Conservation (phyloP, 2,113 vertebrate species). For the Pachycephala philippinensis region DNA sequence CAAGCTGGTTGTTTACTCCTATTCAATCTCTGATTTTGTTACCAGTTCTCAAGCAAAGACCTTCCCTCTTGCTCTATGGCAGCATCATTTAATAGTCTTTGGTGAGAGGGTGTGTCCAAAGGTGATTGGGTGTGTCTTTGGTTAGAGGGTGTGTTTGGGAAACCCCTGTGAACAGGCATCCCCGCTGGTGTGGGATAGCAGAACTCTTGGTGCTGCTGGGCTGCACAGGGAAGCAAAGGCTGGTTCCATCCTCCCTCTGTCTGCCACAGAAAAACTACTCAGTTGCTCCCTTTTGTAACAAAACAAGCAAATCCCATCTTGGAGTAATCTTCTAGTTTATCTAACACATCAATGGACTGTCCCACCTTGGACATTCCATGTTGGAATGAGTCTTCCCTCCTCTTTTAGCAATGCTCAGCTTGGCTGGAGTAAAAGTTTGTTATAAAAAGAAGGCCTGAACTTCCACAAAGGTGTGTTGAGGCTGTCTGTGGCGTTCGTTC, state of each 20-base stretch:
- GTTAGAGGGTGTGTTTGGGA: not conserved
- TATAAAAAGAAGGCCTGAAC: not conserved
- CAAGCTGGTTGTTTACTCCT: not conserved
- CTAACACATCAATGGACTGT: not conserved
- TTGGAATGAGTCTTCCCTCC: not conserved
- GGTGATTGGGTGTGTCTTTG: not conserved
- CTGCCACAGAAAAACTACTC: not conserved
- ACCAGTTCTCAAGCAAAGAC: not conserved
- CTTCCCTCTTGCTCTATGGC: not conserved
- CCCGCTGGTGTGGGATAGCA: accelerated
- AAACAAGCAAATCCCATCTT: not conserved
- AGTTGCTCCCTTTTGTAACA: not conserved
- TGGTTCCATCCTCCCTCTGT: not conserved
- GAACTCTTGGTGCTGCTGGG: not conserved
- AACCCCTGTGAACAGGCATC: not conserved
- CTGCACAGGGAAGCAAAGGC: not conserved
- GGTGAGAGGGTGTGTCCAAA: not conserved
- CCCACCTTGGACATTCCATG: accelerated
- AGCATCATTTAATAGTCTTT: not conserved
- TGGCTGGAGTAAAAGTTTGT: not conserved
- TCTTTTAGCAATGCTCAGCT: not conserved
- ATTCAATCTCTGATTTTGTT: not conserved
- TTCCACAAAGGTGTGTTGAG: not conserved
- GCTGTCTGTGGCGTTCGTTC: not conserved
- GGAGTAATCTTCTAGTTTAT: not conserved